Evolutionary conservation across 2,113 vertebrate species (phyloP).

Genomic region (Oryzias javanicus): DNA sequence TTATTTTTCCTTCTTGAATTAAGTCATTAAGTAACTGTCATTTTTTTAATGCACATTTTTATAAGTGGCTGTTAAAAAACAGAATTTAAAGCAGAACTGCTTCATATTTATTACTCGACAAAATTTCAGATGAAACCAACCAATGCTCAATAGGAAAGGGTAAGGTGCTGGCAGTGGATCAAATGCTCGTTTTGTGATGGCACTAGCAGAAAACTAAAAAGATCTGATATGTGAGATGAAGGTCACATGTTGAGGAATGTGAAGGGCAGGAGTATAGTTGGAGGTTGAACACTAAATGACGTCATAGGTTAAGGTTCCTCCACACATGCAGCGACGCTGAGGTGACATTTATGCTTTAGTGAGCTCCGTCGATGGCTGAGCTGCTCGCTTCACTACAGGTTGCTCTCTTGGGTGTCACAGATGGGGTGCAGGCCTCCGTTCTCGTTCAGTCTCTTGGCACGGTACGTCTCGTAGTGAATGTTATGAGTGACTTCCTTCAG

Average conservation of each 20-base stretch:
- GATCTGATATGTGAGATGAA: conserved; percentile 15
- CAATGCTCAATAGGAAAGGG: not conserved
- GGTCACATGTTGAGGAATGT: not conserved
- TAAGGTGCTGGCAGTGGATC: conserved; percentile 25
- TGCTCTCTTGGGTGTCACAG: conserved; percentile 85
- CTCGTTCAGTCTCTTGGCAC: conserved; percentile 93
- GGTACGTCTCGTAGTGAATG: conserved; percentile 97
- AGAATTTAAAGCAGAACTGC: conserved; percentile 10
- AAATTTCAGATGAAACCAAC: not conserved
- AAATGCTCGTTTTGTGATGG: conserved; percentile 22
- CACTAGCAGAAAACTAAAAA: conserved; percentile 17
- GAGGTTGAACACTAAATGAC: conserved; percentile 29
- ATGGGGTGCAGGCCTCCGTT: conserved; percentile 92
- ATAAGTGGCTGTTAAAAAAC: not conserved
- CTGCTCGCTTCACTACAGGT: conserved; percentile 79
- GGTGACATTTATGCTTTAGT: conserved; percentile 27
- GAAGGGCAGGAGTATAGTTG: not conserved
- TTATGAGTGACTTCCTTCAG: conserved; percentile 98
- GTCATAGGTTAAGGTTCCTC: conserved; percentile 49
- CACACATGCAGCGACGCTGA: conserved; percentile 63
- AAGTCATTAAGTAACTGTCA: no score
- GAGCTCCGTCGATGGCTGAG: conserved; percentile 19
- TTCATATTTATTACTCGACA: not conserved
- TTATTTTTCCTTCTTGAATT: no score
- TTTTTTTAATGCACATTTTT: not conserved